Conservation (phyloP, 30 jellyfish, hydroid and myxozoan species). For the Calvadosia cruxmelitensis region DNA sequence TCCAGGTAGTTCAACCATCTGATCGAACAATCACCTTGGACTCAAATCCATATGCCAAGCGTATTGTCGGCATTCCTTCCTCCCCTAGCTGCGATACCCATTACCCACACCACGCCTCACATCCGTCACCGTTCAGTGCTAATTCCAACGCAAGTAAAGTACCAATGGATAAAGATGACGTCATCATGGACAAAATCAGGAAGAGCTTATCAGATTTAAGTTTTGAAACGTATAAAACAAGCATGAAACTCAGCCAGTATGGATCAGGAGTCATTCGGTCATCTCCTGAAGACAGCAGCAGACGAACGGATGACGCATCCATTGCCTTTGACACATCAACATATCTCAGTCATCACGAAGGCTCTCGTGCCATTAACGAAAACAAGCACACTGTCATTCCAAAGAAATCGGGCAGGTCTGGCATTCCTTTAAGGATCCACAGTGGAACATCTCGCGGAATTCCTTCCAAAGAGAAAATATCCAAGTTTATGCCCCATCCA, state of each 20-base stretch:
- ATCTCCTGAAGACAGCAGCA: conserved; percentile 9
- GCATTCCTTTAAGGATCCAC: not conserved
- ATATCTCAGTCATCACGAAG: conserved; percentile 15
- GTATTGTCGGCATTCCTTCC: not conserved
- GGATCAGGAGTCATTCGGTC: conserved; percentile 20
- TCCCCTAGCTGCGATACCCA: too few species aligned
- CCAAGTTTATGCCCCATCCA: not conserved
- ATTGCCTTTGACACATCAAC: conserved; percentile 18
- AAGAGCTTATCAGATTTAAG: conserved; percentile 55
- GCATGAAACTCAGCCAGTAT: conserved; percentile 13
- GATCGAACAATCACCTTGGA: not conserved
- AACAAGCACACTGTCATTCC: too few species aligned
- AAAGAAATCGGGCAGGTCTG: too few species aligned
- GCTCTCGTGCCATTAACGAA: not conserved
- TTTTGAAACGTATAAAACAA: conserved; percentile 22
- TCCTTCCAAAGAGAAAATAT: not conserved
- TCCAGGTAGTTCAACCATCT: not conserved
- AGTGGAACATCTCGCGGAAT: not conserved
- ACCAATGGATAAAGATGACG: conserved; percentile 31
- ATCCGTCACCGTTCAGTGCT: not conserved
- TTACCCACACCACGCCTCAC: not conserved
- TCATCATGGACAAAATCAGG: conserved; percentile 22
- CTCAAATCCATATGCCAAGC: not conserved
- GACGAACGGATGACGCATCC: conserved; percentile 5
- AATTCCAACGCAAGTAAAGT: not conserved